Percentiles rank a stretch among this genome's conserved stretches.
Evolutionary conservation across 2,113 vertebrate species (phyloP).

Genomic region (Pandion haliaetus): DNA sequence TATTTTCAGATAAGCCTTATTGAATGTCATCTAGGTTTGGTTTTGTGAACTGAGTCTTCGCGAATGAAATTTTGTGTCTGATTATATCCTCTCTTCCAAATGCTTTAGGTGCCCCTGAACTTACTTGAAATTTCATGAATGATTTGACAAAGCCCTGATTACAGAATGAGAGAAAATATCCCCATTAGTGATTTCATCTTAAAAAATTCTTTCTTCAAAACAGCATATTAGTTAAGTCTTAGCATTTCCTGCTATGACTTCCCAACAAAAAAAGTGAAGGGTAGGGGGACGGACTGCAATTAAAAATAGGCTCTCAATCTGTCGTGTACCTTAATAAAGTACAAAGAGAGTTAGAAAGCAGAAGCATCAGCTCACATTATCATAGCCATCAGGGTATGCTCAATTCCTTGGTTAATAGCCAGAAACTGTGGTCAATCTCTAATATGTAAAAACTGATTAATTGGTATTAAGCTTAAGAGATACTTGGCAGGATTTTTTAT

Average conservation of each 20-base stretch:
- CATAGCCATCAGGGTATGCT: background rate
- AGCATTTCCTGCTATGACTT: background rate
- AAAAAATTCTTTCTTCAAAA: background rate
- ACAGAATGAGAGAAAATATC: background rate
- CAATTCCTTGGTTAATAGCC: background rate
- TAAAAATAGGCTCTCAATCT: background rate
- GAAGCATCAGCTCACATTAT: background rate
- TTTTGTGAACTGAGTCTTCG: background rate
- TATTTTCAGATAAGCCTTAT: background rate
- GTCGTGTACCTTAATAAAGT: background rate
- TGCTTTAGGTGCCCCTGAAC: background rate
- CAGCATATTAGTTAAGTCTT: background rate
- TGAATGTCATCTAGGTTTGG: background rate
- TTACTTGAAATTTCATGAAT: background rate
- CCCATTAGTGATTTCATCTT: background rate
- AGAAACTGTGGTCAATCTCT: background rate
- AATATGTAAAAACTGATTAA: background rate
- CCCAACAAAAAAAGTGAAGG: background rate
- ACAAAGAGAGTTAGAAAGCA: background rate
- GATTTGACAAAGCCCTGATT: background rate
- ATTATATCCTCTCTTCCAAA: background rate
- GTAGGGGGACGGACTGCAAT: background rate
- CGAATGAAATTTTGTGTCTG: background rate
- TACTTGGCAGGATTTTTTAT: background rate
- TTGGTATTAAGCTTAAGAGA: background rate